Conservation (phyloP, 2,888 invertebrate genomes). For the Pegoplata infirma region DNA sequence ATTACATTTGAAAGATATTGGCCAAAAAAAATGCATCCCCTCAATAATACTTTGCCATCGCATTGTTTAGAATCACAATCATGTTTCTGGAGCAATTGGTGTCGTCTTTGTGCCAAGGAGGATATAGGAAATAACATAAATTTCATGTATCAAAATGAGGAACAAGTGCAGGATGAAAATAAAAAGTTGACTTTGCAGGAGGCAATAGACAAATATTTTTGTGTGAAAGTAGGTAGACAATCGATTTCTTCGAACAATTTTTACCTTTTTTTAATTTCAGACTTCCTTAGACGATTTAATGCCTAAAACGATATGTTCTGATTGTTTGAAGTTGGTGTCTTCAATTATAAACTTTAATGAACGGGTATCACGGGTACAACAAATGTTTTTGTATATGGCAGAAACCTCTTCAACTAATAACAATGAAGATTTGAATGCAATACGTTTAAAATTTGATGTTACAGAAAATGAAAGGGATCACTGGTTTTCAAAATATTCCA, state of each 20-base stretch:
- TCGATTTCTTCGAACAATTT: neutral
- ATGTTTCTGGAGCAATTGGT: constrained; percentile 39
- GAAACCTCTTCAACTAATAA: constrained; percentile 14
- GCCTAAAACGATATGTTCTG: constrained; percentile 71
- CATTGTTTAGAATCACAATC: neutral
- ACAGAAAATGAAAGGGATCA: constrained; percentile 62
- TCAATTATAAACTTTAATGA: constrained; percentile 71
- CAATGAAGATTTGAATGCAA: constrained; percentile 40
- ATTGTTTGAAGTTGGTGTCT: constrained; percentile 71
- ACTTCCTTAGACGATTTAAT: constrained; percentile 69
- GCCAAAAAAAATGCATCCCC: constrained; percentile 29
- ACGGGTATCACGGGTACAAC: constrained; percentile 72
- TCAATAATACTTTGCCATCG: neutral
- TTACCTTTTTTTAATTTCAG: constrained; percentile 57
- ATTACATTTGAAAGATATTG: neutral
- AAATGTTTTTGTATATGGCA: constrained; percentile 70
- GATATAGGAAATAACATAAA: constrained; percentile 67
- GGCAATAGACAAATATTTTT: constrained; percentile 73
- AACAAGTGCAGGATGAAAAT: constrained; percentile 11
- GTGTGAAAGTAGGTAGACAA: constrained; percentile 68
- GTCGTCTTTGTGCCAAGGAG: constrained; percentile 59
- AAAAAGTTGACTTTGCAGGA: constrained; percentile 67
- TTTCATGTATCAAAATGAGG: constrained; percentile 68
- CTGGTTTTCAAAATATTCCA: constrained; percentile 37
- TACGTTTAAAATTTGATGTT: constrained; percentile 66